These are phyloP conservation scores for Drosophila yooni DNA, from an alignment of 2,888 invertebrate species.

Conservation along the genomic window DNA sequence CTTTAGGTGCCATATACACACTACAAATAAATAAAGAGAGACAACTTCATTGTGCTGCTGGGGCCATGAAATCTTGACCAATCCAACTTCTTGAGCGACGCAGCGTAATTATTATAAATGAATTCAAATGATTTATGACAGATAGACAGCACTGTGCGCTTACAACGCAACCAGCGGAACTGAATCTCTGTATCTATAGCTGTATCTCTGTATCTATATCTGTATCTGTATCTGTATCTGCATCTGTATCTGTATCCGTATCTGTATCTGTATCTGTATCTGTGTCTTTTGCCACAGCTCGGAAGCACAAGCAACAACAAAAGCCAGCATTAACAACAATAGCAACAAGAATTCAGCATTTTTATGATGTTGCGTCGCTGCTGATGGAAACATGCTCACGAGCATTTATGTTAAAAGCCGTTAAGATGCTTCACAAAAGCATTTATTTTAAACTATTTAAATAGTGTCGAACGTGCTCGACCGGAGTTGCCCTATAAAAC, in stretches of 20 bases:
- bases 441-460: conserved; percentile 8
- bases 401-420: conserved; percentile 43
- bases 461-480: not conserved
- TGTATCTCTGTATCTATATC: not conserved
- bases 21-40: conserved; percentile 14
- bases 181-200: conserved; percentile 11
- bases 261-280: conserved; percentile 11
- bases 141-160: conserved; percentile 47
- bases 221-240: not conserved
- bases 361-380: conserved; percentile 53
- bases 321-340: conserved; percentile 19
- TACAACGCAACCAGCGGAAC: conserved; percentile 70
- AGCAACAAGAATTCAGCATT: conserved; percentile 39
- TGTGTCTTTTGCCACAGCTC: conserved; percentile 29
- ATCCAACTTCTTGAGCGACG: conserved; percentile 51
- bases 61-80: conserved; percentile 66
- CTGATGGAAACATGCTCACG: conserved; percentile 54
- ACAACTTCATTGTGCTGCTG: conserved; percentile 69
- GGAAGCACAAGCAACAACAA: conserved; percentile 52
- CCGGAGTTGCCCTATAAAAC: not conserved
- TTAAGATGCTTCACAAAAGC: conserved; percentile 20
- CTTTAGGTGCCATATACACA: conserved; percentile 24
- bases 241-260: conserved; percentile 12
- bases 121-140: conserved; percentile 77
- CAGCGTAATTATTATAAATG: conserved; percentile 75